These are phyloP conservation scores for Alitta virens DNA, from an alignment of 2,888 invertebrate species.

Conservation along the genomic window DNA sequence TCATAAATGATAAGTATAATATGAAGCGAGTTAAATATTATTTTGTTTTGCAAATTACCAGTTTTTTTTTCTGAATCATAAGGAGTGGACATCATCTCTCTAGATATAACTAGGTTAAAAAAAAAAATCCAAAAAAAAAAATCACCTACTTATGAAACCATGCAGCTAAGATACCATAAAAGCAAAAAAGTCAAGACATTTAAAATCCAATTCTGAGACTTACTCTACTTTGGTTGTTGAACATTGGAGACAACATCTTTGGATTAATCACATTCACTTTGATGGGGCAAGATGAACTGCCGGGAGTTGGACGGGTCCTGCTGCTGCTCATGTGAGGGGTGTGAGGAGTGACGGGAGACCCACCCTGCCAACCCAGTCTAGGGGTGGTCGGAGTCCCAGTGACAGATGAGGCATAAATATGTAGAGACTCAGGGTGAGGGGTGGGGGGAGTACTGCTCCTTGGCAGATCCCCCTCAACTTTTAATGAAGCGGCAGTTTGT, in stretches of 20 bases:
- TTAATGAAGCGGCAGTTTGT: constrained; percentile 72
- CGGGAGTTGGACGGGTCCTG: neutral
- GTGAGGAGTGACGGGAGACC: no score
- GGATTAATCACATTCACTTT: constrained; percentile 23
- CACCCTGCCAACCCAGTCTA: constrained; percentile 24
- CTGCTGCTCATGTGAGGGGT: no score
- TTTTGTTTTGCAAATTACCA: no score
- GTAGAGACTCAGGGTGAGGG: constrained; percentile 28
- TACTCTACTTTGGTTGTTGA: constrained; percentile 11
- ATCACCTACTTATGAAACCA: no score
- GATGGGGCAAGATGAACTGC: constrained; percentile 7
- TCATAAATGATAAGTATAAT: no score
- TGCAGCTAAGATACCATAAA: neutral
- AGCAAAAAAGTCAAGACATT: neutral
- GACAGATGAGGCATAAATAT: constrained; percentile 36
- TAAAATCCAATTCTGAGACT: neutral
- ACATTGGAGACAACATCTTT: constrained; percentile 9
- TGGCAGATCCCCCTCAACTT: constrained; percentile 69
- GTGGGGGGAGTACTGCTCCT: constrained; percentile 30
- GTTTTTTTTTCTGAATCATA: no score
- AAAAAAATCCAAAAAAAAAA: no score
- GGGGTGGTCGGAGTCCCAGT: constrained; percentile 24
- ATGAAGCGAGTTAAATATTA: no score
- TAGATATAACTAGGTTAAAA: no score
- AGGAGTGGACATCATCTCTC: no score